Conservation (phyloP, 2,113 vertebrate genomes). For the Crotalus horridus region DNA sequence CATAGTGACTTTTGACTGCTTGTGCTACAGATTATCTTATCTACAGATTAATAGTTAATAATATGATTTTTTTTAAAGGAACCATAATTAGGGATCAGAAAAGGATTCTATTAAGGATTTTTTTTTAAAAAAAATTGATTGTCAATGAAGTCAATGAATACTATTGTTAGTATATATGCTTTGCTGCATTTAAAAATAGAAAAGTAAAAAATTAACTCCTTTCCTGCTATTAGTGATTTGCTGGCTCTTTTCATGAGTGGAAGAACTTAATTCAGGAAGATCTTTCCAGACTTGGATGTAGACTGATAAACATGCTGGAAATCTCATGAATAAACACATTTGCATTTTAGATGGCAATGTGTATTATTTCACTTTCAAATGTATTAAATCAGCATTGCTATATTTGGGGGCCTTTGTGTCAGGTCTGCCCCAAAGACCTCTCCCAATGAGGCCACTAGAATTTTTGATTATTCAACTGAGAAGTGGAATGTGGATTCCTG, state of each 20-base stretch:
- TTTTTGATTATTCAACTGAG: background rate
- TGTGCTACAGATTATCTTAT: background rate
- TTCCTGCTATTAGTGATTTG: background rate
- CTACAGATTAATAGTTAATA: background rate
- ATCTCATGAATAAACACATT: background rate
- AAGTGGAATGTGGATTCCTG: background rate
- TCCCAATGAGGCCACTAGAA: background rate
- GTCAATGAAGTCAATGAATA: background rate
- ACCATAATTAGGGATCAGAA: background rate
- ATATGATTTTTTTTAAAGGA: slow-evolving; percentile 13
- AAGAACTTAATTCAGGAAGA: background rate
- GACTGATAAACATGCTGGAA: background rate
- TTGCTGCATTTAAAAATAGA: background rate
- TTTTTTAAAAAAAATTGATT: background rate
- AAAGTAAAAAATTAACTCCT: background rate
- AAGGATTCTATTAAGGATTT: background rate
- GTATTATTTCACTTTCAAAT: background rate
- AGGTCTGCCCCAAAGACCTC: background rate
- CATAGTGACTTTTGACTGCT: background rate
- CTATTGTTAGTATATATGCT: background rate
- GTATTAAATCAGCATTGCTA: background rate
- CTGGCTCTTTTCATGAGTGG: background rate
- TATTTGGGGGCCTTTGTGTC: background rate
- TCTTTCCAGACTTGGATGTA: background rate
- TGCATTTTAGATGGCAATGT: background rate